Evolutionary conservation across 92 coral and sea anemone genomes (phyloP).

Genomic region (Nematostella vectensis): DNA sequence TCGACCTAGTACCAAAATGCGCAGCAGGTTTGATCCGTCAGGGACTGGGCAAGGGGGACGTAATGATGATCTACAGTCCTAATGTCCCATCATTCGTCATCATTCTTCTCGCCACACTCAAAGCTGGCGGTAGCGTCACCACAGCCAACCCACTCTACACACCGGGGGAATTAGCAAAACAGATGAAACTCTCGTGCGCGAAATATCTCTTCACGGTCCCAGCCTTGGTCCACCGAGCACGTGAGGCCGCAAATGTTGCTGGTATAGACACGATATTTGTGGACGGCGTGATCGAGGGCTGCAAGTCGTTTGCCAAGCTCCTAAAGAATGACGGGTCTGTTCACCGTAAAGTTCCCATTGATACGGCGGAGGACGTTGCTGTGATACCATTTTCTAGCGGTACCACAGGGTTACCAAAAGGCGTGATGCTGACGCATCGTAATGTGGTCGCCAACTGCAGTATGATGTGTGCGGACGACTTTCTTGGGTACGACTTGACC

Average conservation of each 20-base stretch:
- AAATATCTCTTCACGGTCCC: conserved; percentile 61
- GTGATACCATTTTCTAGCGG: conserved; percentile 87
- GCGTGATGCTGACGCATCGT: conserved; percentile 75
- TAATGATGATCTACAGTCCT: conserved; percentile 53
- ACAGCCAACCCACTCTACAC: conserved; percentile 61
- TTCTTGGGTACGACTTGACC: conserved; percentile 24
- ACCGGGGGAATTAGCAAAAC: conserved; percentile 56
- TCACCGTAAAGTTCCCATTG: conserved; percentile 33
- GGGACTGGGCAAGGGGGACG: conserved; percentile 76
- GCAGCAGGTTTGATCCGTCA: conserved; percentile 63
- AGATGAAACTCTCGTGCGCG: conserved; percentile 50
- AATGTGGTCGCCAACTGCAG: conserved; percentile 54
- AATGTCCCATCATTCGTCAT: conserved; percentile 68
- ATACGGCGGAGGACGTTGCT: conserved; percentile 65
- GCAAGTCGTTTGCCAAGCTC: conserved; percentile 47
- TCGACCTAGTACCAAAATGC: conserved; percentile 33
- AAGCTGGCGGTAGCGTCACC: conserved; percentile 69
- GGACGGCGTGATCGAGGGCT: conserved; percentile 53
- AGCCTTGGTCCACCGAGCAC: conserved; percentile 50
- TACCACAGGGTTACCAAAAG: conserved; percentile 83
- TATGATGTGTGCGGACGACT: conserved; percentile 39
- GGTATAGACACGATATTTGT: conserved; percentile 45
- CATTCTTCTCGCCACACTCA: conserved; percentile 48
- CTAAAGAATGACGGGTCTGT: conserved; percentile 69
- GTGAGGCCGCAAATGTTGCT: conserved; percentile 40